Evolutionary conservation across 2,888 invertebrate species (phyloP).

Genomic region (Cephus nigrinus): DNA sequence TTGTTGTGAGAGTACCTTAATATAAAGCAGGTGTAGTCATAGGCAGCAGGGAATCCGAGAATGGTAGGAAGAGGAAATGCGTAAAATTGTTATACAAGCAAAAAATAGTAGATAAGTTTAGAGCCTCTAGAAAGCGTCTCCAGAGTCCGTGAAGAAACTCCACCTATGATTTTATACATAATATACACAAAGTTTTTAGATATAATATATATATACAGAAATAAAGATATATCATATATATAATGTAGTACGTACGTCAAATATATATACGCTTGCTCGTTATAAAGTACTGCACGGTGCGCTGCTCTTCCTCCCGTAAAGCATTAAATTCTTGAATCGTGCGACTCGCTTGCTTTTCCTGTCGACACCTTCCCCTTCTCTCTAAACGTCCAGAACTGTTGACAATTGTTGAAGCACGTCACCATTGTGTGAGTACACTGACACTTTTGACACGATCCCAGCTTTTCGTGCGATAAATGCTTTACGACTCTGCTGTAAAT

Average conservation of each 20-base stretch:
- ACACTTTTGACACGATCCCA: background rate
- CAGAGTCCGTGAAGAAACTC: background rate
- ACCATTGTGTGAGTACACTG: background rate
- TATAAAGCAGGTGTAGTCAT: background rate
- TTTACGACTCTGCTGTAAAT: background rate
- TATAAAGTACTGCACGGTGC: background rate
- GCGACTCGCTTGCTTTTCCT: background rate
- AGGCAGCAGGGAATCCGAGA: slow-evolving; percentile 18
- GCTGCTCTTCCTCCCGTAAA: background rate
- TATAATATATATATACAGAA: background rate
- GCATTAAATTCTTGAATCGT: background rate
- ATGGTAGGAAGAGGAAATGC: slow-evolving; percentile 38
- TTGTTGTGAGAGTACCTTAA: background rate
- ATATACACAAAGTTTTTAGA: background rate
- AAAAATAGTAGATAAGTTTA: slow-evolving; percentile 10
- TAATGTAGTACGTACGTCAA: background rate
- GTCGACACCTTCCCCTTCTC: background rate
- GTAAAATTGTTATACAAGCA: slow-evolving; percentile 30
- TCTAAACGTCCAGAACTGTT: background rate
- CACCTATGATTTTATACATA: background rate
- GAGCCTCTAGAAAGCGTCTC: slow-evolving; percentile 1
- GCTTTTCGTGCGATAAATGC: background rate
- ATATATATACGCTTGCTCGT: background rate
- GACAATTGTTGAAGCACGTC: background rate
- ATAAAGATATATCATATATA: background rate